These are phyloP conservation scores for Hedya salicella DNA, from an alignment of 2,888 invertebrate species.

Conservation along the genomic window DNA sequence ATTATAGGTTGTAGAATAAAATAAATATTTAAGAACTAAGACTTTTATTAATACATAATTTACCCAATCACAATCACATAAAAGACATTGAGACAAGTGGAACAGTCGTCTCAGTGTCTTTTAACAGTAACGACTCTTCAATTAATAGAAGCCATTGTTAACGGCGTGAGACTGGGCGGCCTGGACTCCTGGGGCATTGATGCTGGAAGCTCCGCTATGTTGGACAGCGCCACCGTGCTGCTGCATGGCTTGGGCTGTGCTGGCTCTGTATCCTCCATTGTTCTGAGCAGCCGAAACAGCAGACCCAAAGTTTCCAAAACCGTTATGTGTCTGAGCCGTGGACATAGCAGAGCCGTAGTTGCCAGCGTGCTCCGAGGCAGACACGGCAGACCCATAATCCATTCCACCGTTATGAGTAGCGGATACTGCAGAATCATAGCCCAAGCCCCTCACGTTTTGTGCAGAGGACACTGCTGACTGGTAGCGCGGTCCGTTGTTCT, in stretches of 20 bases:
- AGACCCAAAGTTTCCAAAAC: constrained; percentile 48
- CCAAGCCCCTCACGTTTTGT: constrained; percentile 54
- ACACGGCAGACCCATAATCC: constrained; percentile 55
- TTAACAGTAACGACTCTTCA: constrained; percentile 21
- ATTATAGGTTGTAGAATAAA: constrained; percentile 28
- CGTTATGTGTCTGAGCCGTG: constrained; percentile 44
- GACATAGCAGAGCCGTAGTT: constrained; percentile 44
- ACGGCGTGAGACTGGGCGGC: constrained; percentile 68
- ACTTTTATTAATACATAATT: constrained; percentile 58
- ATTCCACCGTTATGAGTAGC: constrained; percentile 55
- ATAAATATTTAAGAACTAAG: constrained; percentile 43
- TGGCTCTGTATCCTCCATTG: constrained; percentile 57
- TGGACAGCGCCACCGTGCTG: constrained; percentile 59
- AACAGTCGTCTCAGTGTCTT: constrained; percentile 70
- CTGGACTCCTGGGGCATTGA: constrained; percentile 68
- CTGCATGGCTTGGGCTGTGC: constrained; percentile 65
- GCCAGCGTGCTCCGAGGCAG: constrained; percentile 43
- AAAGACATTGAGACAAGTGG: constrained; percentile 72
- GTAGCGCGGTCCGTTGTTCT: constrained; percentile 52
- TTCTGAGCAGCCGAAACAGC: constrained; percentile 68
- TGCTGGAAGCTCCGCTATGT: constrained; percentile 67
- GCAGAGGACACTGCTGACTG: constrained; percentile 57
- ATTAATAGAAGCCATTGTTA: constrained; percentile 67
- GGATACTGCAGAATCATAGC: constrained; percentile 62
- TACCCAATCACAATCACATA: not conserved